Evolutionary conservation across 1,140 invertebrate genomes (phyloP).

Genomic region (Battus philenor): DNA sequence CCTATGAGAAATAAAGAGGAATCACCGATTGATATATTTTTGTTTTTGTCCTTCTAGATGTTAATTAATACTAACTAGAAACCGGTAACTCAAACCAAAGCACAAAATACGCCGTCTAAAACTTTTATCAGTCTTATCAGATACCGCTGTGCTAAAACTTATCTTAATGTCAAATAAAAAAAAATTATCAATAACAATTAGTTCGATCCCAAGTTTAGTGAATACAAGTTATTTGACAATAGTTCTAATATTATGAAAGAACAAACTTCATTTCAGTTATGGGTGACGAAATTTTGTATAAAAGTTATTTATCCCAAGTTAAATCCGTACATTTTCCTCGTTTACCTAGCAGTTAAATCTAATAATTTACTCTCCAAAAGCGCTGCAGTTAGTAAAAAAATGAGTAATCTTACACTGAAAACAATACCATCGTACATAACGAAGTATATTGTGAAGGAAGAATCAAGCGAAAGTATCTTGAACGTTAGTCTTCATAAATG

Average conservation of each 20-base stretch:
- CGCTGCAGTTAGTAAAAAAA: constrained; percentile 18
- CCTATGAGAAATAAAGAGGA: too few relatives aligned
- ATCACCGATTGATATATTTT: too few relatives aligned
- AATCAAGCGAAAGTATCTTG: constrained; percentile 34
- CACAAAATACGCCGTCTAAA: too few relatives aligned
- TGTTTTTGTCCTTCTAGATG: too few relatives aligned
- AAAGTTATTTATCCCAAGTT: constrained; percentile 66
- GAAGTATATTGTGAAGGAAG: constrained; percentile 32
- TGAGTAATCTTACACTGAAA: constrained; percentile 42
- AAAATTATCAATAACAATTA: too few relatives aligned
- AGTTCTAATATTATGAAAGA: constrained; percentile 49
- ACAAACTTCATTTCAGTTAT: constrained; percentile 39
- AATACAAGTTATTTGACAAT: constrained; percentile 8
- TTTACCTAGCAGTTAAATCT: constrained; percentile 61
- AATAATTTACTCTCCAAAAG: constrained; percentile 43
- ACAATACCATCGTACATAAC: constrained; percentile 35
- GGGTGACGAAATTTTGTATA: constrained; percentile 60
- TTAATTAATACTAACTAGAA: too few relatives aligned
- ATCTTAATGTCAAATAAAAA: too few relatives aligned
- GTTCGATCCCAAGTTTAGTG: neutral
- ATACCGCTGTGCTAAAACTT: too few relatives aligned
- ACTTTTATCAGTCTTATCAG: too few relatives aligned
- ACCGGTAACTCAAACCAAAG: too few relatives aligned
- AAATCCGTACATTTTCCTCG: constrained; percentile 52
- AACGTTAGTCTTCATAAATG: constrained; percentile 48